These are phyloP conservation scores for Pagetopsis macropterus DNA, from an alignment of 2,797 vertebrate species.

Conservation along the genomic window DNA sequence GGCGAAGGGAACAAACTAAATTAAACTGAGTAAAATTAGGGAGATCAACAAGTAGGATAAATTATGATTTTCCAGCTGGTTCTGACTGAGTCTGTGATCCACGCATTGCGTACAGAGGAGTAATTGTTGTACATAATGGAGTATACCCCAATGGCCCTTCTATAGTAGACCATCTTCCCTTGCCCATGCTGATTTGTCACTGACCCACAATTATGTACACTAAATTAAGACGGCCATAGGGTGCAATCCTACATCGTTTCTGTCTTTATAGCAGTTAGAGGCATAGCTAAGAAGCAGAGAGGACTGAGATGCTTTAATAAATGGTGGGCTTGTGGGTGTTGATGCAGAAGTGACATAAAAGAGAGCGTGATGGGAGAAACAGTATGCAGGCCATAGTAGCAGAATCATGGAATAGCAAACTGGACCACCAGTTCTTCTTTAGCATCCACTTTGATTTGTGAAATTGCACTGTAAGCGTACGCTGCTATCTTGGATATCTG, in stretches of 20 bases:
- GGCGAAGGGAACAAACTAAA: constrained; percentile 13
- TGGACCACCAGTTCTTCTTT: constrained; percentile 98
- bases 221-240: constrained; percentile 28
- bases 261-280: constrained; percentile 58
- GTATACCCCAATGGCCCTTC: constrained; percentile 24
- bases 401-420: constrained; percentile 94
- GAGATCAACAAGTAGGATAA: constrained; percentile 30
- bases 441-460: constrained; percentile 96
- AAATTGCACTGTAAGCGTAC: constrained; percentile 94
- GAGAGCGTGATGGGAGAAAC: constrained; percentile 60
- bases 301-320: constrained; percentile 64
- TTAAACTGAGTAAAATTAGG: constrained; percentile 19
- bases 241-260: constrained; percentile 46
- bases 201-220: constrained; percentile 27
- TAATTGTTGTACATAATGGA: constrained; percentile 41
- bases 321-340: constrained; percentile 56
- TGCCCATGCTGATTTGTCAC: constrained; percentile 24
- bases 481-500: constrained; percentile 97
- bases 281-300: constrained; percentile 58
- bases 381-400: constrained; percentile 36
- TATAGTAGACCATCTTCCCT: constrained; percentile 12
- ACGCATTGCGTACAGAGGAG: constrained; percentile 19
- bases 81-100: constrained; percentile 39
- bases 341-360: constrained; percentile 64
- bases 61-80: constrained; percentile 31